Base-by-base conservation (phyloP, 2,797 vertebrate genomes). In the Esox masquinongy region DNA sequence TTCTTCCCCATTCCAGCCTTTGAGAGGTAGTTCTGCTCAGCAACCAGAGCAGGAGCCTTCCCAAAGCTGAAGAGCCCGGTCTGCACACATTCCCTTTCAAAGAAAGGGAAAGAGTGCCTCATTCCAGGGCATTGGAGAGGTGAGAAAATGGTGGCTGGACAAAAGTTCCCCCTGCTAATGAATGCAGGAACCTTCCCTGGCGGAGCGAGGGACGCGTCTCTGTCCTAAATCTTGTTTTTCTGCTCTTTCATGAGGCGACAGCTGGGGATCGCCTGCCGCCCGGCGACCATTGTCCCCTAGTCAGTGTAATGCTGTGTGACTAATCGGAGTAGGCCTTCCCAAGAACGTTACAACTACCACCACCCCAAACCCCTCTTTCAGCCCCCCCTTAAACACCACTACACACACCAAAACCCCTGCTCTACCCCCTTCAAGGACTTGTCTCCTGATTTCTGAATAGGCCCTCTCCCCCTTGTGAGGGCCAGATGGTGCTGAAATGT, bases 221-320 rank as follows among this genome's bases (percentile, higher is more conserved):
- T 93, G 95, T 92, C 95, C 95, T 96, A 96, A 97, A 96, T 96
- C 96, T 97, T 95, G 95, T 96, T 96, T 96, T 95, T 92, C 90
- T 92, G 94, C 94, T 93, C 94, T 96, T 97, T 97, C 95, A 96
- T 91, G 89, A 93, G 90, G 89, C 94, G 96, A 96, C 96, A 98
- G 96, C 96, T 97, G 96, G 96, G 96, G 94, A 94, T 95, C 93
- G 94, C 95, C 92, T 86, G 94, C 93, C 95, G 95, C 93, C 94
- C 94, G 90, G 92, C 89, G 84, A 87, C 96, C 92, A 95, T 97
- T 98, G 96, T 98, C 94, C 89, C 80, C 80, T 87, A 94, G 94
- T 95, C 93, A 94, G 95, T 95, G 96, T 96, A 96, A 96, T 95
- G 95, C 95, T 93, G 94, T 94, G 94, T 96, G 96, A 96, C 96